These are phyloP conservation scores for Azemiops feae DNA, from an alignment of 2,113 vertebrate genomes.

Conservation along the genomic window DNA sequence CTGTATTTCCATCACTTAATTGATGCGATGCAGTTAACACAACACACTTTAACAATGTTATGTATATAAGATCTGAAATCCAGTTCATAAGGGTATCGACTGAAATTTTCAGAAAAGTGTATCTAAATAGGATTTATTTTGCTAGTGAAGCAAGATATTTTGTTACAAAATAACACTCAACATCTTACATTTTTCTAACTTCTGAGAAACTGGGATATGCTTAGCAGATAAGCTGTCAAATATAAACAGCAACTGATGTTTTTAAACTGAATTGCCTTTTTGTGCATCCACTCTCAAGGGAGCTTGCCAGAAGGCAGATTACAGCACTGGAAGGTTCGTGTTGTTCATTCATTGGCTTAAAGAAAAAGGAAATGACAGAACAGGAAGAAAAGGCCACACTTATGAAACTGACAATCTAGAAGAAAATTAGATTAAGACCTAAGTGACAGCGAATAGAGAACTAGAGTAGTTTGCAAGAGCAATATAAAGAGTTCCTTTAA, in stretches of 20 bases:
- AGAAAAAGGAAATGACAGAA: conserved; percentile 16
- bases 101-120: background rate
- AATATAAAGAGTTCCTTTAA: background rate
- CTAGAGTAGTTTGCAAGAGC: no score
- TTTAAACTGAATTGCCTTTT: background rate
- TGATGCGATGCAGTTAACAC: background rate
- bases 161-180: background rate
- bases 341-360: conserved; percentile 63
- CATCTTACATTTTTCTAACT: background rate
- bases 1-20: background rate
- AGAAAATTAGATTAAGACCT: background rate
- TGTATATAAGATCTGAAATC: background rate
- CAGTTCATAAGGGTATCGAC: background rate
- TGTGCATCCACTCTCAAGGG: background rate
- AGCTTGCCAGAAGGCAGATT: background rate
- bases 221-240: background rate
- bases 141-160: background rate
- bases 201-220: background rate
- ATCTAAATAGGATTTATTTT: background rate
- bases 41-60: background rate
- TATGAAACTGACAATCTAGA: background rate
- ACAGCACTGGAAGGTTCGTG: conserved; percentile 46
- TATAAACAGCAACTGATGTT: background rate
- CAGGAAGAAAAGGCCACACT: background rate
- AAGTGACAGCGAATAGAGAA: no score